A percentile compares a stretch with the other conserved stretches of the same genome.
phyloP scores from a whole-genome alignment of 2,797 vertebrate genomes.

The Choloepus didactylus region DNA sequence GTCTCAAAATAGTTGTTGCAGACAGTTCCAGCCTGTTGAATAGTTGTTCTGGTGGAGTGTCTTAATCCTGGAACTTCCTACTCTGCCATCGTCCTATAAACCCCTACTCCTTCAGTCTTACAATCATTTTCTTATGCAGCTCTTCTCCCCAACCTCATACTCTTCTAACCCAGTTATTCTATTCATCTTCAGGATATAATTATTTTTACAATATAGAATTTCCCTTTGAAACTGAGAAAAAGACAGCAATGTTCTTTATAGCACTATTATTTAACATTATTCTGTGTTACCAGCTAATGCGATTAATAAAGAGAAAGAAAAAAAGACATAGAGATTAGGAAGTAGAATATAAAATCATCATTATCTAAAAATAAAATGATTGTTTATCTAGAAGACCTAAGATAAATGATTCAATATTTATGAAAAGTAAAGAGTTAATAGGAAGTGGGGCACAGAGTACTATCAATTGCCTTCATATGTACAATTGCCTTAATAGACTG shows the following conservation, averaged over 20 bases:
- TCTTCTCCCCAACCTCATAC: neutral
- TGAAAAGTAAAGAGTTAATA: neutral
- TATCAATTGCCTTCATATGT: neutral
- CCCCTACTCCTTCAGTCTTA: neutral
- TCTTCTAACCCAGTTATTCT: neutral
- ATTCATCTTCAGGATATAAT: neutral
- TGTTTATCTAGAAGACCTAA: neutral
- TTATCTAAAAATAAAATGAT: neutral
- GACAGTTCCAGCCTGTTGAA: no score
- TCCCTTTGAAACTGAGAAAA: neutral
- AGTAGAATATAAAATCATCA: neutral
- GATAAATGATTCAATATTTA: neutral
- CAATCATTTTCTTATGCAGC: neutral
- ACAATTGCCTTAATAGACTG: neutral
- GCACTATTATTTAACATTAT: neutral
- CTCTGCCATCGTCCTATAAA: neutral
- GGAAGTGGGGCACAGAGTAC: neutral
- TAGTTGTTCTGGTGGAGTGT: no score
- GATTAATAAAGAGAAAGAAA: neutral
- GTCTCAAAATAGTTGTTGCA: no score
- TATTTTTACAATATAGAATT: neutral
- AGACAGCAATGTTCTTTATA: neutral
- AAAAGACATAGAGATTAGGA: neutral
- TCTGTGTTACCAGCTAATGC: neutral
- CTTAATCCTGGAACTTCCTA: no score